Percentiles rank a stretch among this genome's conserved stretches.
Evolutionary conservation across 1,140 invertebrate genomes (phyloP).

Genomic region (Bursaphelenchus mucronatus): DNA sequence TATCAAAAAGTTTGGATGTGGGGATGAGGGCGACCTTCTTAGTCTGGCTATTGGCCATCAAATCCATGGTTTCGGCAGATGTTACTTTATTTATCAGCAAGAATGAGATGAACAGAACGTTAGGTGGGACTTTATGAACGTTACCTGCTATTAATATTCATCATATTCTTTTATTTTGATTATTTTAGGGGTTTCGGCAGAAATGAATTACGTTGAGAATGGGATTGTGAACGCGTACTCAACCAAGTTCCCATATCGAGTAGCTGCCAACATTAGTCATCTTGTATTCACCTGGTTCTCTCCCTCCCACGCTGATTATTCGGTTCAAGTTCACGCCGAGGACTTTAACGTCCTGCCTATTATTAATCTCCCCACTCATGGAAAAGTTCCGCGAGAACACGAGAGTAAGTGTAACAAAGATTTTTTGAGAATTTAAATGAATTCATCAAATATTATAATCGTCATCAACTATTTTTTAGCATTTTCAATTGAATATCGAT

Average conservation of each 20-base stretch:
- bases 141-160: neutral
- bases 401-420: constrained; percentile 26
- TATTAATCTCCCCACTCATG: constrained; percentile 43
- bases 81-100: constrained; percentile 55
- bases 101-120: constrained; percentile 56
- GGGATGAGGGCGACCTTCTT: too few species aligned
- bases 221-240: constrained; percentile 53
- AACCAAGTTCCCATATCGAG: constrained; percentile 56
- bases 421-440: neutral
- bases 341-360: constrained; percentile 55
- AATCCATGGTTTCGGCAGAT: neutral
- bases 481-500: constrained; percentile 46
- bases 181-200: constrained; percentile 45
- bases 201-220: constrained; percentile 54
- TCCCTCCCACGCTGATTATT: constrained; percentile 44
- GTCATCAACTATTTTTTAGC: constrained; percentile 31
- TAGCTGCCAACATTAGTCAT: constrained; percentile 53
- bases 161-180: constrained; percentile 24
- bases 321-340: constrained; percentile 45
- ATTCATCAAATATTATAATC: neutral
- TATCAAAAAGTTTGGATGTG: too few species aligned
- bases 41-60: too few species aligned
- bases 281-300: constrained; percentile 54
- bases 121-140: constrained; percentile 37
- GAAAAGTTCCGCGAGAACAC: constrained; percentile 38